Percentiles rank a stretch among this genome's conserved stretches.
These are phyloP conservation scores for Pemphredon lugubris DNA, from an alignment of 2,888 invertebrate genomes.

Conservation along the genomic window DNA sequence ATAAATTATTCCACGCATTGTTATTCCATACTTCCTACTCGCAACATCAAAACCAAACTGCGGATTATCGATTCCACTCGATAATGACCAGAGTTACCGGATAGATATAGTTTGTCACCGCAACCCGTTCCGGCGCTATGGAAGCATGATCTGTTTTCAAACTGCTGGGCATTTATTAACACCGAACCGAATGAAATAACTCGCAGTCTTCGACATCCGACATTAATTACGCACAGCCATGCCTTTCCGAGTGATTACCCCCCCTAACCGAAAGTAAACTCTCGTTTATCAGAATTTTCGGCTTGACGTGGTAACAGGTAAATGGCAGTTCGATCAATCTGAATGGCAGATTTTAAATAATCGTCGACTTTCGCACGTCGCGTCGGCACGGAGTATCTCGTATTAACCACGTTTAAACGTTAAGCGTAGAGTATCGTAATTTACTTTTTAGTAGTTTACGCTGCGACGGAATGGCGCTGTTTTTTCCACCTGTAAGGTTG, in stretches of 20 bases:
- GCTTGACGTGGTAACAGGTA: neutral
- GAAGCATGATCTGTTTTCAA: conserved; percentile 21
- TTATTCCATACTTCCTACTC: neutral
- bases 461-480: too few relatives aligned
- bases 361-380: too few relatives aligned
- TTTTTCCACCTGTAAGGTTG: too few relatives aligned
- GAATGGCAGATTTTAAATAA: neutral
- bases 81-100: conserved; percentile 36
- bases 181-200: conserved; percentile 30
- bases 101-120: conserved; percentile 16
- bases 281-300: neutral
- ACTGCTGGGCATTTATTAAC: conserved; percentile 31
- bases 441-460: too few relatives aligned
- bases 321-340: neutral
- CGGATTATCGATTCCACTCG: conserved; percentile 21
- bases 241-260: neutral
- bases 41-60: conserved; percentile 12
- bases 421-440: too few relatives aligned
- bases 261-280: neutral
- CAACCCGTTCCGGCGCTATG: neutral
- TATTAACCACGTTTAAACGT: too few relatives aligned
- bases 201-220: conserved; percentile 20
- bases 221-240: conserved; percentile 37
- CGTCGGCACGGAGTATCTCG: neutral
- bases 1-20: conserved; percentile 1